A percentile compares a stretch with the other conserved stretches of the same genome.
Conservation (phyloP, 2,113 vertebrate genomes). For the Pithys albifrons region DNA sequence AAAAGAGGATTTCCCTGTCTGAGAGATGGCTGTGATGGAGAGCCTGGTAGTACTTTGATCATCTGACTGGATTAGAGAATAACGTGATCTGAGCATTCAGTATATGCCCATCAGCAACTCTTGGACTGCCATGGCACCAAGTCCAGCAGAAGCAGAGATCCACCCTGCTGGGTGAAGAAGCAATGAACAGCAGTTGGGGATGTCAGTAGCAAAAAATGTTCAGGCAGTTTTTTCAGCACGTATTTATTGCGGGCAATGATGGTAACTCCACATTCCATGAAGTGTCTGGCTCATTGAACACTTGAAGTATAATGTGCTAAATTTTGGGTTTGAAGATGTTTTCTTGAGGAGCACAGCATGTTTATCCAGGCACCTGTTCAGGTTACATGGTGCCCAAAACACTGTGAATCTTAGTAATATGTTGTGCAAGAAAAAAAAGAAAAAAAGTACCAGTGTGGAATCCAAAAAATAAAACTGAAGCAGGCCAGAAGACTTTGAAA, state of each 20-base stretch:
- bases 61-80: background rate
- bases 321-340: background rate
- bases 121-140: background rate
- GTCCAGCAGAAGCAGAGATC: background rate
- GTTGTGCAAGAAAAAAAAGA: background rate
- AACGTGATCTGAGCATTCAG: background rate
- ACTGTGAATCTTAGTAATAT: background rate
- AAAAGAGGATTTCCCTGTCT: background rate
- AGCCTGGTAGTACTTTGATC: background rate
- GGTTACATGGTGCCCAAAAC: background rate
- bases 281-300: background rate
- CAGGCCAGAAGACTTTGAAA: background rate
- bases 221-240: background rate
- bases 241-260: background rate
- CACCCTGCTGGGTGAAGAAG: background rate
- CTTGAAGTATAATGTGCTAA: background rate
- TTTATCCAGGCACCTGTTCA: background rate
- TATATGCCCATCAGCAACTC: background rate
- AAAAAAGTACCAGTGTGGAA: background rate
- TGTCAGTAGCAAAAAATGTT: background rate
- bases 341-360: background rate
- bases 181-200: accelerated
- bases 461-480: background rate
- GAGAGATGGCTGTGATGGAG: background rate
- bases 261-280: background rate